Evolutionary conservation across 2,888 invertebrate species (phyloP).

Genomic region (Villa cingulata): DNA sequence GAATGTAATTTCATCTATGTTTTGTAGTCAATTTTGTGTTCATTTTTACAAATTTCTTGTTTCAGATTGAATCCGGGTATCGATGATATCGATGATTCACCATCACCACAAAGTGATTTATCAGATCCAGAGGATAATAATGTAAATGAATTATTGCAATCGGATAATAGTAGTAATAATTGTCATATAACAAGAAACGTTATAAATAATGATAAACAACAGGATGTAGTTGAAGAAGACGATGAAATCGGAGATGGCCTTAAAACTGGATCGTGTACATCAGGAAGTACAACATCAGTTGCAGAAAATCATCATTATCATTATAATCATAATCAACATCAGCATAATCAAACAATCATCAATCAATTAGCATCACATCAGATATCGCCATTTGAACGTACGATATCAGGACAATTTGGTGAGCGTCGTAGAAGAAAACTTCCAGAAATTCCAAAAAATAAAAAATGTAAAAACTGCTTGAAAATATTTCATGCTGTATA

Average conservation of each 20-base stretch:
- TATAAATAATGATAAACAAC: slow-evolving; percentile 21
- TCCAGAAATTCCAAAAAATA: slow-evolving; percentile 80
- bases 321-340: neutral
- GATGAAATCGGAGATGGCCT: slow-evolving; percentile 37
- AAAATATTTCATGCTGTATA: too few relatives aligned
- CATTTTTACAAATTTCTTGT: neutral
- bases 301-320: neutral
- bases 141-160: slow-evolving; percentile 15
- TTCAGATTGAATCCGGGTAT: slow-evolving; percentile 70
- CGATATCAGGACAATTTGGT: slow-evolving; percentile 13
- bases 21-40: too few relatives aligned
- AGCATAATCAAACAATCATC: neutral
- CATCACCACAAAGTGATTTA: slow-evolving; percentile 60
- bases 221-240: too few relatives aligned
- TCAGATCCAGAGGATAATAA: slow-evolving; percentile 48
- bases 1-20: too few relatives aligned
- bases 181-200: neutral
- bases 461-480: slow-evolving; percentile 75
- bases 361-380: too few relatives aligned
- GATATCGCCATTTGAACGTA: slow-evolving; percentile 12
- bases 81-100: slow-evolving; percentile 64
- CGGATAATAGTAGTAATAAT: neutral
- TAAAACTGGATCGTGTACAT: slow-evolving; percentile 20
- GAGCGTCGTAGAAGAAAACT: slow-evolving; percentile 68
- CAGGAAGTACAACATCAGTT: slow-evolving; percentile 1